phyloP scores from a whole-genome alignment of 2,113 vertebrate species.

The Campylomormyrus numenius region DNA sequence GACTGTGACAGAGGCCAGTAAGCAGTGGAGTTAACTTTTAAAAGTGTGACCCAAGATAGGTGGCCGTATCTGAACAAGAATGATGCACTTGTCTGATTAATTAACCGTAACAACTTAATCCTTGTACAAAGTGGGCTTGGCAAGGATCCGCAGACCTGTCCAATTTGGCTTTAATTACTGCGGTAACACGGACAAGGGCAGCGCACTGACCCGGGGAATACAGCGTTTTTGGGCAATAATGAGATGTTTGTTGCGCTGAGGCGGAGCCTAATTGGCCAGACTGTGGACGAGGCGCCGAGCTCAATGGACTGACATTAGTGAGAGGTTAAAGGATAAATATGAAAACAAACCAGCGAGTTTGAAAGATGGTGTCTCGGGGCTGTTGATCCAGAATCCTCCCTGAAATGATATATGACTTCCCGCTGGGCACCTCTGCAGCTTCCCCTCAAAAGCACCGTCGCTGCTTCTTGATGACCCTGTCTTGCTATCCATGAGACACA shows the following conservation, averaged over 20 bases:
- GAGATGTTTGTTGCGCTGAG: slow-evolving; percentile 16
- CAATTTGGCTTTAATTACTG: slow-evolving; percentile 16
- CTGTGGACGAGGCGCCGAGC: background rate
- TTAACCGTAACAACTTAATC: slow-evolving; percentile 23
- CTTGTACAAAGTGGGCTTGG: background rate
- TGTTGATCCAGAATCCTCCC: background rate
- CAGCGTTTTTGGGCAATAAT: slow-evolving; percentile 8
- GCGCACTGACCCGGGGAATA: background rate
- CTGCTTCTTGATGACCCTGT: background rate
- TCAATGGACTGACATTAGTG: background rate
- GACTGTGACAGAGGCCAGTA: background rate
- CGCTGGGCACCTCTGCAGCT: background rate
- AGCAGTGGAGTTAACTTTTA: background rate
- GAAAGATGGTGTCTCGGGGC: background rate
- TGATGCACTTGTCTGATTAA: slow-evolving; percentile 19
- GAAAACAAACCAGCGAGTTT: background rate
- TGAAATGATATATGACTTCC: background rate
- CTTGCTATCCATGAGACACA: background rate
- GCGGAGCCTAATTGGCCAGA: background rate
- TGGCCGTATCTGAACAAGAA: slow-evolving; percentile 15
- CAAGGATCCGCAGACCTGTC: slow-evolving; percentile 12
- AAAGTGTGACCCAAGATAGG: background rate
- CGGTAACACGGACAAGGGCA: background rate
- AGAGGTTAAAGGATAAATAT: background rate
- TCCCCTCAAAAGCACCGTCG: background rate